A percentile compares a stretch with the other conserved stretches of the same genome.
Evolutionary conservation across 2,888 invertebrate species (phyloP).

Genomic region (Melanotus villosus): DNA sequence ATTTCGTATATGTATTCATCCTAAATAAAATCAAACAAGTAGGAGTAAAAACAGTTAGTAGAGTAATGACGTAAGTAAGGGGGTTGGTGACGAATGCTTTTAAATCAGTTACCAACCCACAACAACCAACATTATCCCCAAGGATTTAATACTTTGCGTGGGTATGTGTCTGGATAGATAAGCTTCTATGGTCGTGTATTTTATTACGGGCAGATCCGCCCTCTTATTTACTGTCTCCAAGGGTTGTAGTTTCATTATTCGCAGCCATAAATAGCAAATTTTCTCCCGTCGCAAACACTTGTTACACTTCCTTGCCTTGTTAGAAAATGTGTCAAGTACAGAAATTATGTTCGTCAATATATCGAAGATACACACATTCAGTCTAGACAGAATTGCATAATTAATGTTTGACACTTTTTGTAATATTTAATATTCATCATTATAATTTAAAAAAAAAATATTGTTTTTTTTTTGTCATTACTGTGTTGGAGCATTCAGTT

Average conservation of each 20-base stretch:
- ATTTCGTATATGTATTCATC: too few relatives aligned
- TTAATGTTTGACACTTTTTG: too few relatives aligned
- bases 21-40: too few relatives aligned
- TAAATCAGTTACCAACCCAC: conserved; percentile 28
- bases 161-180: background rate
- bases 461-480: too few relatives aligned
- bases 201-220: conserved; percentile 20
- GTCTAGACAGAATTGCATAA: too few relatives aligned
- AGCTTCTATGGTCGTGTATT: conserved; percentile 8
- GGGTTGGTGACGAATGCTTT: conserved; percentile 23
- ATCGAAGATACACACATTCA: too few relatives aligned
- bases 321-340: conserved; percentile 18
- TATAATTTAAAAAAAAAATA: too few relatives aligned
- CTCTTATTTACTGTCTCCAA: conserved; percentile 25
- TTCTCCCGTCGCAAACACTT: conserved; percentile 19
- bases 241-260: conserved; percentile 20
- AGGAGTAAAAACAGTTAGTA: too few relatives aligned
- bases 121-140: background rate
- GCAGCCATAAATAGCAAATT: conserved; percentile 25
- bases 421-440: too few relatives aligned
- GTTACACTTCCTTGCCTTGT: conserved; percentile 26
- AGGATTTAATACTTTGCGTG: background rate
- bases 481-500: too few relatives aligned
- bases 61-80: conserved; percentile 2
- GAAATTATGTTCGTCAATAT: background rate